Percentiles rank a stretch among this genome's conserved stretches.
These are phyloP conservation scores for Tachuris rubrigastra DNA, from an alignment of 2,113 vertebrate genomes.

Conservation along the genomic window DNA sequence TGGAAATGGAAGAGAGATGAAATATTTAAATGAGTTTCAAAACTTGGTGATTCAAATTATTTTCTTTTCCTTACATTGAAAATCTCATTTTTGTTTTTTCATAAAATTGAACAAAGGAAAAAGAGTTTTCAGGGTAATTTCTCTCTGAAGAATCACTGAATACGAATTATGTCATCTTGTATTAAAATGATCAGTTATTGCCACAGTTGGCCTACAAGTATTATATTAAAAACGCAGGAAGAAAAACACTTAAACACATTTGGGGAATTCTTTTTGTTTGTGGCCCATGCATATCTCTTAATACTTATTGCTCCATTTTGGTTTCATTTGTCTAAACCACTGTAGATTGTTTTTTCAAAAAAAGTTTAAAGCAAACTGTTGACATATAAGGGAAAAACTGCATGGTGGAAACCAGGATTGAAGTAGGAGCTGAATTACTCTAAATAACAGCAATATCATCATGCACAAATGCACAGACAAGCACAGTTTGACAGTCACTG, in stretches of 20 bases:
- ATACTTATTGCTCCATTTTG: neutral
- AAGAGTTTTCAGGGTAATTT: conserved; percentile 13
- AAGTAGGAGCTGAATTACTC: neutral
- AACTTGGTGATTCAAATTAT: neutral
- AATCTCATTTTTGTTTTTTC: neutral
- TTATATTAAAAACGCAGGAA: conserved; percentile 8
- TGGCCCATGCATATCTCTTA: neutral
- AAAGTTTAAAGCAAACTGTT: conserved; percentile 22
- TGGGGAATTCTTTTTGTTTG: conserved; percentile 14
- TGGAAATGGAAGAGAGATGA: neutral
- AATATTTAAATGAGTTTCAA: conserved; percentile 7
- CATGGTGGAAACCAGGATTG: neutral
- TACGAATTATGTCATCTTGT: neutral
- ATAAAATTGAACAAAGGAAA: conserved; percentile 36
- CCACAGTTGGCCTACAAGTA: conserved; percentile 4
- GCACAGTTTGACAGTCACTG: conserved; percentile 6
- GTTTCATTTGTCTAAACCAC: neutral
- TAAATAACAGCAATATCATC: neutral
- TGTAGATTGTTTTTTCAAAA: neutral
- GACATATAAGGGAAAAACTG: neutral
- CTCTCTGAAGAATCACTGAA: conserved; percentile 24
- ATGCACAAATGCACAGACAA: conserved; percentile 2
- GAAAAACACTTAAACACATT: conserved; percentile 15
- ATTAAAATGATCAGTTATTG: conserved; percentile 14
- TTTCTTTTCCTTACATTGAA: neutral